Evolutionary conservation across 2,113 vertebrate genomes (phyloP).

Genomic region (Spheniscus mendiculus): DNA sequence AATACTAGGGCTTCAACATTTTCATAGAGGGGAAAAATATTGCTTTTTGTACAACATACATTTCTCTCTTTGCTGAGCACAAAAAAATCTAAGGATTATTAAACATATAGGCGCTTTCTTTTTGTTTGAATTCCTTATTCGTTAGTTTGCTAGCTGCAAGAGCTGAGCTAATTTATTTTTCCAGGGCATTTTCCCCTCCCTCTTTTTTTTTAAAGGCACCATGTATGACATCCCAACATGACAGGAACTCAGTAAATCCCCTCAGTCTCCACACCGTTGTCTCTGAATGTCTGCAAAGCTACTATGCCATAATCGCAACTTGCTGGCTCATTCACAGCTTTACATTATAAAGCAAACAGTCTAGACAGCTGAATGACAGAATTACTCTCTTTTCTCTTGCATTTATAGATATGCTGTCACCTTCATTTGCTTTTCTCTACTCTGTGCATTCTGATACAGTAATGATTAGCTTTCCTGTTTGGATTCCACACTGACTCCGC

Average conservation of each 20-base stretch:
- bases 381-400: conserved; percentile 71
- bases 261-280: conserved; percentile 71
- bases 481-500: conserved; percentile 67
- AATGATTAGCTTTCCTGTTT: conserved; percentile 78
- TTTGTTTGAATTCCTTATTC: conserved; percentile 62
- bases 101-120: conserved; percentile 47
- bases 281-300: conserved; percentile 80
- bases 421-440: conserved; percentile 69
- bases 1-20: background rate
- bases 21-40: background rate
- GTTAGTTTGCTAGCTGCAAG: conserved; percentile 57
- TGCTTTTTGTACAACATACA: background rate
- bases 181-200: conserved; percentile 39
- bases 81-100: background rate
- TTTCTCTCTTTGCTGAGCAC: conserved; percentile 33
- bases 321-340: conserved; percentile 74
- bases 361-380: conserved; percentile 81
- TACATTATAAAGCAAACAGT: conserved; percentile 82
- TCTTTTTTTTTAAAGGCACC: conserved; percentile 56
- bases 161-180: conserved; percentile 74
- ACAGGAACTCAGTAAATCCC: conserved; percentile 81
- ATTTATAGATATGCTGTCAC: conserved; percentile 74
- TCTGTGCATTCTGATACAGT: conserved; percentile 73
- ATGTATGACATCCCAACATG: conserved; percentile 61
- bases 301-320: conserved; percentile 58